Evolutionary conservation across 2,797 vertebrate genomes (phyloP).

Genomic region (Cirrhinus mrigala): DNA sequence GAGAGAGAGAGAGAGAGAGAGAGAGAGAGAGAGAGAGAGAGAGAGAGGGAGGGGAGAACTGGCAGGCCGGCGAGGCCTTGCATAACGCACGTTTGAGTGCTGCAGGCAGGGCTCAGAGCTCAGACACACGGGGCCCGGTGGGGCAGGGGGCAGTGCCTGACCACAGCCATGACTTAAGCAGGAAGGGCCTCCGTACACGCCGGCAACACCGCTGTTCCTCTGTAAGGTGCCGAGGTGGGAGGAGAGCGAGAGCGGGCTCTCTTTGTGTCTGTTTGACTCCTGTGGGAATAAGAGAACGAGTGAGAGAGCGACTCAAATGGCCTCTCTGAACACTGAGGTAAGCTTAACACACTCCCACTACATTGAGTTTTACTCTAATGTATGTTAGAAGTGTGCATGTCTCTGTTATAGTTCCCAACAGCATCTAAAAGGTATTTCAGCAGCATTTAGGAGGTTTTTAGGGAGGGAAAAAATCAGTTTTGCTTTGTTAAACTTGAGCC

Average conservation of each 20-base stretch:
- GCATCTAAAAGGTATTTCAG: not conserved
- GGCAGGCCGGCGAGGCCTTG: slow-evolving; percentile 80
- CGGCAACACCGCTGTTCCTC: slow-evolving; percentile 3
- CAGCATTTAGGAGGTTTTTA: not conserved
- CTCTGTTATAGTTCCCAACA: not conserved
- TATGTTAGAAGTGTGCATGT: not conserved
- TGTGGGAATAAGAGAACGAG: slow-evolving; percentile 13
- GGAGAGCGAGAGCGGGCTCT: not conserved
- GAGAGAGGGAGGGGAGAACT: slow-evolving; percentile 73
- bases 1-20: slow-evolving; percentile 61
- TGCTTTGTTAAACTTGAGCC: not conserved
- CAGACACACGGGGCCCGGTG: slow-evolving; percentile 61
- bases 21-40: slow-evolving; percentile 60
- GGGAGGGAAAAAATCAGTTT: not conserved
- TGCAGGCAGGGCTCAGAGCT: slow-evolving; percentile 78
- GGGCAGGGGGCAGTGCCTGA: slow-evolving; percentile 42
- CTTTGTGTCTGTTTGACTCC: slow-evolving; percentile 11
- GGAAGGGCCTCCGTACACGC: not conserved
- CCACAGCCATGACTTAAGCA: slow-evolving; percentile 37
- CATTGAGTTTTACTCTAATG: not conserved
- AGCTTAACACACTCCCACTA: slow-evolving; percentile 33
- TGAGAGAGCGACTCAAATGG: slow-evolving; percentile 6
- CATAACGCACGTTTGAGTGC: slow-evolving; percentile 80
- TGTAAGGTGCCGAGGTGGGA: not conserved
- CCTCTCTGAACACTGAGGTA: slow-evolving; percentile 49